These are phyloP conservation scores for Tapera naevia DNA, from an alignment of 2,797 vertebrate genomes.

Conservation along the genomic window DNA sequence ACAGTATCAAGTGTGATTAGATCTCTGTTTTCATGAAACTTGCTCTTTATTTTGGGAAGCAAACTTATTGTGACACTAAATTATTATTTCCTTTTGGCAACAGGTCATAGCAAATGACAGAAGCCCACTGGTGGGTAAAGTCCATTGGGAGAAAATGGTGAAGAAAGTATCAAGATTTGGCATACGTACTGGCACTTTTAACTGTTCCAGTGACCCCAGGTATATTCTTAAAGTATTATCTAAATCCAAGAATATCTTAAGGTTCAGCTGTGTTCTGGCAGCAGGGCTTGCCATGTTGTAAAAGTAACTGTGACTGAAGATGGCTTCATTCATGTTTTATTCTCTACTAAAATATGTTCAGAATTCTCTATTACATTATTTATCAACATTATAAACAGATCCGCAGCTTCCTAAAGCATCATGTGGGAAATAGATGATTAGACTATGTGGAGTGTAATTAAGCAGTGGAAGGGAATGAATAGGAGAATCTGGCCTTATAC, in stretches of 20 bases:
- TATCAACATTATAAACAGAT: not conserved
- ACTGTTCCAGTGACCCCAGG: constrained; percentile 95
- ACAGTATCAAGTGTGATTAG: not conserved
- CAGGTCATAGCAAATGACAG: constrained; percentile 92
- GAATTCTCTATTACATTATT: constrained; percentile 12
- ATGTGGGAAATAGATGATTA: not conserved
- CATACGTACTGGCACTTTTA: constrained; percentile 95
- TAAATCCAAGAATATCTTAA: not conserved
- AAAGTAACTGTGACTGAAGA: constrained; percentile 9
- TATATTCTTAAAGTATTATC: constrained; percentile 67
- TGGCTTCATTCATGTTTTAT: not conserved
- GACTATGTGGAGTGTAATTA: not conserved
- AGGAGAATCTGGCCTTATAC: not conserved
- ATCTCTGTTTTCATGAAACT: not conserved
- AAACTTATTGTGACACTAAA: constrained; percentile 8
- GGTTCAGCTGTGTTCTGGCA: not conserved
- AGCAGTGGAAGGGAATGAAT: too few species aligned
- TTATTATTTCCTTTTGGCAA: constrained; percentile 12
- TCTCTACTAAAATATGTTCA: constrained; percentile 1
- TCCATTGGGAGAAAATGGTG: constrained; percentile 96
- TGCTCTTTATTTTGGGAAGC: not conserved
- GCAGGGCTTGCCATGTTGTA: not conserved
- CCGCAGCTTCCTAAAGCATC: not conserved
- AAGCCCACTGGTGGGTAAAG: constrained; percentile 88
- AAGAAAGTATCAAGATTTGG: constrained; percentile 97